phyloP scores from a whole-genome alignment of 2,113 vertebrate species.

The Leucopsar rothschildi region DNA sequence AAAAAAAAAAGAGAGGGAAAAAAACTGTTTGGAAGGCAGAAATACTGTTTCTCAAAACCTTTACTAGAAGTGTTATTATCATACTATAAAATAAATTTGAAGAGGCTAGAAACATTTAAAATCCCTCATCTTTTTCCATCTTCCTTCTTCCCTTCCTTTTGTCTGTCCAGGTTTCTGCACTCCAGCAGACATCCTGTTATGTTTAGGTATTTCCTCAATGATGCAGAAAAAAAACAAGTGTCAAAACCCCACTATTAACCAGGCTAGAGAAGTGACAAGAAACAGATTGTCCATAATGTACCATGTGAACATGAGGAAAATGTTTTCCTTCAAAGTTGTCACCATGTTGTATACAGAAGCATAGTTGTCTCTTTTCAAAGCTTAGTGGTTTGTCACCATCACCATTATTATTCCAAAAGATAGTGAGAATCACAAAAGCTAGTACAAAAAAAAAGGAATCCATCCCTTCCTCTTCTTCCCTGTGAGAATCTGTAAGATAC shows the following conservation, averaged over 20 bases:
- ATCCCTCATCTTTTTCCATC: not conserved
- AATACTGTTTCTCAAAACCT: not conserved
- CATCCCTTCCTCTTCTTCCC: not conserved
- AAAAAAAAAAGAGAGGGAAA: not conserved
- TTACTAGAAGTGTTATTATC: not conserved
- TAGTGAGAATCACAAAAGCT: not conserved
- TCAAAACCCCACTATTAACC: not conserved
- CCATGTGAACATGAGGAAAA: not conserved
- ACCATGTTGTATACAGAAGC: not conserved
- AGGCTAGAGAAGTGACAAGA: not conserved
- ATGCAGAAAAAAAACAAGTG: rapidly evolving
- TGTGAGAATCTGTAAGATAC: not conserved
- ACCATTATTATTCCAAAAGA: not conserved
- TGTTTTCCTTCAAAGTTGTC: not conserved
- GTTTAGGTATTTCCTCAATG: not conserved
- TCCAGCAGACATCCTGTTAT: not conserved
- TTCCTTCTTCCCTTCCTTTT: not conserved
- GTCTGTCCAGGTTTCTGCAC: not conserved
- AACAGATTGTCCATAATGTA: not conserved
- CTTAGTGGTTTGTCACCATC: not conserved
- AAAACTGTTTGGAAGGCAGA: not conserved
- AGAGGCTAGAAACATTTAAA: not conserved
- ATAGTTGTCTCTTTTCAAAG: constrained; percentile 1
- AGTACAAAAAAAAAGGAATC: not conserved
- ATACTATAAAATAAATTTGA: not conserved